Conservation (phyloP, 1,140 invertebrate species). For the Potamilus streckersoni region DNA sequence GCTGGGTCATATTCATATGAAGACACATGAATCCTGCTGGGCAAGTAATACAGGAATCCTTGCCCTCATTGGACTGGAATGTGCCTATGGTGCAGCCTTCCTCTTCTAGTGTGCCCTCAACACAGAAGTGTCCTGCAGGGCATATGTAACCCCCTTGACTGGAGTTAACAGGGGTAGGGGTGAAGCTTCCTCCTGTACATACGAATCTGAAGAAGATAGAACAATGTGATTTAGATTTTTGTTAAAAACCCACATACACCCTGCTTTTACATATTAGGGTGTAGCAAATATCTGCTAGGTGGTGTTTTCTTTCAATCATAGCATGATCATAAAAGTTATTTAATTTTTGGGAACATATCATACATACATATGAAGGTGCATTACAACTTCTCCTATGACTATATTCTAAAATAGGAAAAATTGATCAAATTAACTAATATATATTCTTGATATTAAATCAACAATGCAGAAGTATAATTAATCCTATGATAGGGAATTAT, state of each 20-base stretch:
- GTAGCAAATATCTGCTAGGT: not conserved
- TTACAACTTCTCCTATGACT: too few relatives aligned
- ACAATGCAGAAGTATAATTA: too few relatives aligned
- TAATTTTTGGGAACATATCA: too few relatives aligned
- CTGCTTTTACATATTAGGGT: not conserved
- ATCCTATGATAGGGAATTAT: too few relatives aligned
- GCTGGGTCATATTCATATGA: conserved; percentile 56
- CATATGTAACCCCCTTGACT: conserved; percentile 52
- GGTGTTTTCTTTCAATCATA: too few relatives aligned
- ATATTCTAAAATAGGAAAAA: too few relatives aligned
- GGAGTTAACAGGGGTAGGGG: conserved; percentile 46
- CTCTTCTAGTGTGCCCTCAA: conserved; percentile 50
- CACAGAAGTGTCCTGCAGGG: conserved; percentile 58
- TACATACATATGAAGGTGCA: too few relatives aligned
- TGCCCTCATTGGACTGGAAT: conserved; percentile 54
- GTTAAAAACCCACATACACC: not conserved
- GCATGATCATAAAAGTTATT: too few relatives aligned
- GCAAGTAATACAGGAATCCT: conserved; percentile 56
- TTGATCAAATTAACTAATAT: too few relatives aligned
- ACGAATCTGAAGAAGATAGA: conserved; percentile 49
- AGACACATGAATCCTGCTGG: conserved; percentile 60
- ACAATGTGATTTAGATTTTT: not conserved
- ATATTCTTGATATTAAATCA: too few relatives aligned
- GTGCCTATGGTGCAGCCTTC: conserved; percentile 59
- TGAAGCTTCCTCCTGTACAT: conserved; percentile 59